Base-by-base conservation (phyloP, 2,113 vertebrate genomes). In the Petromus typicus region DNA sequence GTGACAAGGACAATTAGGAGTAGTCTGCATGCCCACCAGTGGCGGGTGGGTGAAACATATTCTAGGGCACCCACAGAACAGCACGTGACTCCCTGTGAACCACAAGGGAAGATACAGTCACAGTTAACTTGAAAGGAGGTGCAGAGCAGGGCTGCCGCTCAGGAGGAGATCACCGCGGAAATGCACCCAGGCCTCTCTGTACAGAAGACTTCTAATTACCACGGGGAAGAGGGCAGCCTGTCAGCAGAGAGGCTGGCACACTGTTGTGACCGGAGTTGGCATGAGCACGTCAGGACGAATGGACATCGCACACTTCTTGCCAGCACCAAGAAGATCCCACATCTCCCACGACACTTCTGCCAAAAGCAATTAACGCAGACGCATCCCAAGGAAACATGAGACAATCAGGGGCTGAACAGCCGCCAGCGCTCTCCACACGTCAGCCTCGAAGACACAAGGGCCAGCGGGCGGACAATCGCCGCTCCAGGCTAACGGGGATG, bases 271-370 rank as follows among this genome's bases (percentile, higher is more conserved):
- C 23, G 2, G 9, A 57, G 5, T 0, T 0, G 12, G 18, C 11
- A 1, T 7, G 22, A 1, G 2, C 18, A 1, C 0, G 0, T 0
- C 0, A 16, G 59, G 25, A 34, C 57, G 16, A 9, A 30, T 14
- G 27, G 0, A 67, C 57, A 2, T 7, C 20, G 3, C 0, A 1
- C 7, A 1, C 40, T 40, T 37, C 64, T 56, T 3, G 11, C 71
- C 5, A 0, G 0, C 1, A 6, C 0, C 1, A 0, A 12, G 37
- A 25, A 51, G 56, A 12, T 1, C 66, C 57, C 45, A n/a, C 48
- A 43, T 2, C 40, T 11, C 18, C 1, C 30, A 34, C 2, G 51
- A 34, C 4, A 0, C 34, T 32, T 37, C 78, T 61, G 56, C 69
- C 67, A 34, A 17, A 64, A 10, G 1, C 0, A 1, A 86, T 61